Evolutionary conservation across 1,140 invertebrate genomes (phyloP).

Genomic region (Sminthurides bifidus): DNA sequence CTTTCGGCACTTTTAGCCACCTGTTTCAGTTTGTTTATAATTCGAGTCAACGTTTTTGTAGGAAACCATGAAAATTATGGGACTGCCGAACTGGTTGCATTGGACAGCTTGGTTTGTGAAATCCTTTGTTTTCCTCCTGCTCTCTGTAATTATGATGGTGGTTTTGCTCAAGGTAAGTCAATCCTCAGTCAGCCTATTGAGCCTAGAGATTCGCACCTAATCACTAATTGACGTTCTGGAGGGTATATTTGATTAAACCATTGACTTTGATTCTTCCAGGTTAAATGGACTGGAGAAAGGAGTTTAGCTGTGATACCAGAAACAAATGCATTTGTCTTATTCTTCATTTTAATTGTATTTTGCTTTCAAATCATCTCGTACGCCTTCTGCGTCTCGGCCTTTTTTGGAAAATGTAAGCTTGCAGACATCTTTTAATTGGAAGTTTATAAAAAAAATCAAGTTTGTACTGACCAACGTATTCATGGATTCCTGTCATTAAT

Average conservation of each 20-base stretch:
- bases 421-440: neutral
- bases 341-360: conserved; percentile 48
- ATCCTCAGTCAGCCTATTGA: too few species aligned
- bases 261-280: neutral
- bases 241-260: neutral
- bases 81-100: conserved; percentile 64
- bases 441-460: neutral
- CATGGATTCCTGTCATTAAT: neutral
- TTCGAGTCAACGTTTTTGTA: too few species aligned
- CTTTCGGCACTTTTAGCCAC: too few species aligned
- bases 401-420: conserved; percentile 53
- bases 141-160: conserved; percentile 36
- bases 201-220: too few species aligned
- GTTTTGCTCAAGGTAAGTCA: conserved; percentile 19
- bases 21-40: too few species aligned
- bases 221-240: neutral
- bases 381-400: conserved; percentile 53
- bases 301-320: conserved; percentile 41
- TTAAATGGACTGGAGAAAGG: conserved; percentile 8
- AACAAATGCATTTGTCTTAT: conserved; percentile 44
- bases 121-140: conserved; percentile 53
- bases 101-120: conserved; percentile 75
- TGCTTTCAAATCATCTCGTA: conserved; percentile 49
- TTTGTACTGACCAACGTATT: conserved; percentile 3
- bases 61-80: conserved; percentile 85